Evolutionary conservation across 2,888 invertebrate genomes (phyloP).

Genomic region (Ctenicera cuprea): DNA sequence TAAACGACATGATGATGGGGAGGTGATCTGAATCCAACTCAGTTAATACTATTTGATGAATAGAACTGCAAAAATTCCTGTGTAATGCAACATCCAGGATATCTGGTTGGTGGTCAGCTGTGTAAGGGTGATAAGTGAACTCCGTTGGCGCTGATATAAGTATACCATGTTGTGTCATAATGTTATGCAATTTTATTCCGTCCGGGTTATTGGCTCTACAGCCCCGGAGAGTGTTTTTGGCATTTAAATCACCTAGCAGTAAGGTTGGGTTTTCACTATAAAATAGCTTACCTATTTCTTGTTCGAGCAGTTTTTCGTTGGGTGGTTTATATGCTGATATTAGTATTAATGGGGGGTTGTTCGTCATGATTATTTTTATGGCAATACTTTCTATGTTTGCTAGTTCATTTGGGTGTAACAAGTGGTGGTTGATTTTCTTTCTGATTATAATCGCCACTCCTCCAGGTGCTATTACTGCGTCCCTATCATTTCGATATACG

Average conservation of each 20-base stretch:
- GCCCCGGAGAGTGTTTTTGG: constrained; percentile 39
- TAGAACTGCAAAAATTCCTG: constrained; percentile 7
- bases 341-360: constrained; percentile 13
- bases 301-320: background rate
- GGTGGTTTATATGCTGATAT: constrained; percentile 23
- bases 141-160: constrained; percentile 19
- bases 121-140: constrained; percentile 24
- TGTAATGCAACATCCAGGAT: constrained; percentile 30
- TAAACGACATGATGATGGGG: constrained; percentile 21
- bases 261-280: constrained; percentile 30
- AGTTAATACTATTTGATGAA: constrained; percentile 14
- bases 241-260: constrained; percentile 33
- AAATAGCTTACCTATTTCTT: constrained; percentile 25
- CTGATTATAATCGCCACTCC: constrained; percentile 24
- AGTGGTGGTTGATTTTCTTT: no score
- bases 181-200: constrained; percentile 33
- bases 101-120: constrained; percentile 37
- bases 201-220: constrained; percentile 37
- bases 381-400: constrained; percentile 15
- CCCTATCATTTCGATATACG: constrained; percentile 20
- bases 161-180: background rate
- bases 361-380: constrained; percentile 3
- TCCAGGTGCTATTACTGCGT: constrained; percentile 19
- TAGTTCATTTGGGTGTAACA: no score
- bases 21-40: constrained; percentile 42